Conservation (phyloP, 37 sponge, comb jelly and placozoan species). For the Spongia lamella region DNA sequence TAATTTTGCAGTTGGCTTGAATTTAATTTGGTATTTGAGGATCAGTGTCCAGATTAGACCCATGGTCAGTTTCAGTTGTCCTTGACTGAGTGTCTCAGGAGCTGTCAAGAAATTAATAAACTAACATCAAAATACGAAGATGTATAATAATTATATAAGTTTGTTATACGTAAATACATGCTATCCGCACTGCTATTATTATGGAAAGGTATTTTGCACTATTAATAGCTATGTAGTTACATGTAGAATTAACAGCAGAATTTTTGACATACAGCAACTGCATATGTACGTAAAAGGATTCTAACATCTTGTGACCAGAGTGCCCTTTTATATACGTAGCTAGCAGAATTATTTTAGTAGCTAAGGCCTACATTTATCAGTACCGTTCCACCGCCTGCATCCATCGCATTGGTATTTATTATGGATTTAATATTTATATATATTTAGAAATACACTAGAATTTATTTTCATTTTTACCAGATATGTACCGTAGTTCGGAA, state of each 20-base stretch:
- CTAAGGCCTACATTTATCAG: no score
- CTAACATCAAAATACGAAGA: not conserved
- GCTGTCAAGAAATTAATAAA: constrained; percentile 27
- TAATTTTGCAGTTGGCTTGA: constrained; percentile 37
- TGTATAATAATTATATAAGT: not conserved
- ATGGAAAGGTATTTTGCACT: not conserved
- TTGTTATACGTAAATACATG: not conserved
- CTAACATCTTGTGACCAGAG: no score
- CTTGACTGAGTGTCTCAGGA: constrained; percentile 64
- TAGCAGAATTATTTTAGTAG: no score
- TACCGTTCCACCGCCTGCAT: no score
- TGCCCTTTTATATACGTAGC: no score
- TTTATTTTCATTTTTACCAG: no score
- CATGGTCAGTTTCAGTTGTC: constrained; percentile 62
- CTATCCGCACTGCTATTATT: not conserved
- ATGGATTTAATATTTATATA: no score
- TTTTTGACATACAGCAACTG: no score
- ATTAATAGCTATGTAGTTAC: not conserved
- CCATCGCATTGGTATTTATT: no score
- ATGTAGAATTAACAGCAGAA: not conserved
- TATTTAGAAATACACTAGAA: no score
- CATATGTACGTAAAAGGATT: no score
- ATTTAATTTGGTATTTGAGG: constrained; percentile 73
- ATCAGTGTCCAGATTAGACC: constrained; percentile 85
- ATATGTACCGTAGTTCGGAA: no score